Conservation (phyloP, 2,888 invertebrate genomes). For the Torymus texanus region DNA sequence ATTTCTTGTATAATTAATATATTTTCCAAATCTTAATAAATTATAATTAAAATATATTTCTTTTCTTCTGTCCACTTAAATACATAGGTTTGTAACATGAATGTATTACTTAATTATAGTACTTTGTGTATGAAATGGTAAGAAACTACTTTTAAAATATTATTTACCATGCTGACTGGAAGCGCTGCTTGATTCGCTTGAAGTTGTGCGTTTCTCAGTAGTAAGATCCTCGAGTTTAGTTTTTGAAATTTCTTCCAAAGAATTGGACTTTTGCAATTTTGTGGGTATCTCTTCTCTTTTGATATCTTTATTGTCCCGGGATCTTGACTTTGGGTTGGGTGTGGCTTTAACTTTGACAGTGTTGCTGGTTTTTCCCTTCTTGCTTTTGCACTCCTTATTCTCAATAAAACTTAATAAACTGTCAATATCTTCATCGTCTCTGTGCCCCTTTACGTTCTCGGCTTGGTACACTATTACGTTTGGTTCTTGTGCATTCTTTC, state of each 20-base stretch:
- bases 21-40: conserved; percentile 30
- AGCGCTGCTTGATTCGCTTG: conserved; percentile 70
- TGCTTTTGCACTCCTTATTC: conserved; percentile 75
- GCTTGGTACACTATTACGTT: conserved; percentile 75
- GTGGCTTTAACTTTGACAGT: conserved; percentile 70
- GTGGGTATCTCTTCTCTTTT: conserved; percentile 72
- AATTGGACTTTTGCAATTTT: conserved; percentile 83
- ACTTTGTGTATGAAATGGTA: too few relatives aligned
- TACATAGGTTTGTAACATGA: too few relatives aligned
- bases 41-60: conserved; percentile 5
- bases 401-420: conserved; percentile 87
- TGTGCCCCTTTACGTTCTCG: conserved; percentile 85
- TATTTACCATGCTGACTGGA: conserved; percentile 71
- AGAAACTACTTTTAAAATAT: too few relatives aligned
- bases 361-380: conserved; percentile 70
- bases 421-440: conserved; percentile 86
- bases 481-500: conserved; percentile 71
- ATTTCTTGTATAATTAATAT: neutral
- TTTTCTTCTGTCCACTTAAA: neutral
- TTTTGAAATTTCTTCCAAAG: conserved; percentile 87
- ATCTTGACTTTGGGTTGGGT: conserved; percentile 70
- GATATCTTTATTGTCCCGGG: conserved; percentile 74
- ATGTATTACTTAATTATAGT: too few relatives aligned
- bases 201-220: conserved; percentile 73
- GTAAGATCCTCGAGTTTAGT: conserved; percentile 85